These are phyloP conservation scores for Megaceryle torquata DNA, from an alignment of 2,113 vertebrate genomes.

Conservation along the genomic window DNA sequence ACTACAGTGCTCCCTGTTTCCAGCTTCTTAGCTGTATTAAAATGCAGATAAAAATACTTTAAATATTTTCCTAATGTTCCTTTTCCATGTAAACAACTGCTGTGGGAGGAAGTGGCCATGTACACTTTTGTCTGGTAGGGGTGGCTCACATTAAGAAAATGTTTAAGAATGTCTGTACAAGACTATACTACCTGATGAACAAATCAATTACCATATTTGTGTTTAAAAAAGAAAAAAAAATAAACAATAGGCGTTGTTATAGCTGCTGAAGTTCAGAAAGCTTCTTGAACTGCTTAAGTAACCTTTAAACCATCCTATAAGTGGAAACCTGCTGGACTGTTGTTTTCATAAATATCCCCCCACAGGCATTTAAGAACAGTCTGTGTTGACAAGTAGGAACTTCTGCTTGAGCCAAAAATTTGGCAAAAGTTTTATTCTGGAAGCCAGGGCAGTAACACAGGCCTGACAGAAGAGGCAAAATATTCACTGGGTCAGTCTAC, in stretches of 20 bases:
- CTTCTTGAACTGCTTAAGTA: background rate
- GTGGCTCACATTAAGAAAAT: constrained; percentile 6
- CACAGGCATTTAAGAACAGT: background rate
- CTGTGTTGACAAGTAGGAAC: background rate
- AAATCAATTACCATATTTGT: background rate
- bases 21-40: constrained; percentile 9
- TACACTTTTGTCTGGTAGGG: constrained; percentile 39
- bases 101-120: constrained; percentile 54
- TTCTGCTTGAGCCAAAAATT: constrained; percentile 6
- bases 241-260: background rate
- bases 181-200: background rate
- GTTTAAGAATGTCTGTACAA: background rate
- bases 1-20: constrained; percentile 24
- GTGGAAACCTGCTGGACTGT: background rate
- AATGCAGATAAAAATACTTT: constrained; percentile 50
- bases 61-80: constrained; percentile 52
- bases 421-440: background rate
- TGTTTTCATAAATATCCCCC: background rate
- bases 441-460: background rate
- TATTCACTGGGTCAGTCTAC: background rate
- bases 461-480: background rate
- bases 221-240: background rate
- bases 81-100: constrained; percentile 34
- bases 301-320: background rate
- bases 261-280: background rate